These are phyloP conservation scores for Ailurus styani DNA, from an alignment of 2,113 vertebrate genomes.

Conservation along the genomic window DNA sequence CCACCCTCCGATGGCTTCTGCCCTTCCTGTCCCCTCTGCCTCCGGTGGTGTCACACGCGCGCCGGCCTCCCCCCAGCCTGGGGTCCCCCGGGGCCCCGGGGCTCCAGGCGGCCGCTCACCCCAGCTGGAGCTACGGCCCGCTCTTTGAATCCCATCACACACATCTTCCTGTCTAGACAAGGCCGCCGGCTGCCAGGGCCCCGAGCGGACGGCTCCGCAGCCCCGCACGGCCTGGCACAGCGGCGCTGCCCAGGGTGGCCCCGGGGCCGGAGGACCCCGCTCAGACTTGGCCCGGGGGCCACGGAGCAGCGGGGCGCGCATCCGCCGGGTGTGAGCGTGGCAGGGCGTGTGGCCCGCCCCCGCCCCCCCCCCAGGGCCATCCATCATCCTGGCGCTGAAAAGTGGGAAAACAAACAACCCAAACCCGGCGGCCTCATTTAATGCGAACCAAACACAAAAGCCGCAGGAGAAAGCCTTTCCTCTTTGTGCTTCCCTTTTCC, in stretches of 20 bases:
- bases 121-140: not conserved
- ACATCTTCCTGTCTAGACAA: slow-evolving; percentile 75
- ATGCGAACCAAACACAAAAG: slow-evolving; percentile 65
- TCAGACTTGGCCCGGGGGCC: not conserved
- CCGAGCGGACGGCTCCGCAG: slow-evolving; percentile 8
- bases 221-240: not conserved
- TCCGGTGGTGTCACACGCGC: fast-evolving
- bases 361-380: not conserved
- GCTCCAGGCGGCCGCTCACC: not conserved
- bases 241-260: not conserved
- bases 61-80: not conserved
- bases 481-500: slow-evolving; percentile 77
- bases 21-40: not conserved
- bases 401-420: slow-evolving; percentile 67
- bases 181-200: slow-evolving; percentile 2
- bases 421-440: not conserved
- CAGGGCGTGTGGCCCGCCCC: not conserved
- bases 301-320: fast-evolving
- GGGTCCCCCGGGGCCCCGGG: not conserved
- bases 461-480: slow-evolving; percentile 77
- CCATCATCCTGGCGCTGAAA: slow-evolving; percentile 17
- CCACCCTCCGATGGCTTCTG: fast-evolving
- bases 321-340: not conserved
- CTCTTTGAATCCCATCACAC: slow-evolving; percentile 57
- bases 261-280: fast-evolving